phyloP scores from a whole-genome alignment of 2,113 vertebrate species.

The Rousettus leschenaultii region DNA sequence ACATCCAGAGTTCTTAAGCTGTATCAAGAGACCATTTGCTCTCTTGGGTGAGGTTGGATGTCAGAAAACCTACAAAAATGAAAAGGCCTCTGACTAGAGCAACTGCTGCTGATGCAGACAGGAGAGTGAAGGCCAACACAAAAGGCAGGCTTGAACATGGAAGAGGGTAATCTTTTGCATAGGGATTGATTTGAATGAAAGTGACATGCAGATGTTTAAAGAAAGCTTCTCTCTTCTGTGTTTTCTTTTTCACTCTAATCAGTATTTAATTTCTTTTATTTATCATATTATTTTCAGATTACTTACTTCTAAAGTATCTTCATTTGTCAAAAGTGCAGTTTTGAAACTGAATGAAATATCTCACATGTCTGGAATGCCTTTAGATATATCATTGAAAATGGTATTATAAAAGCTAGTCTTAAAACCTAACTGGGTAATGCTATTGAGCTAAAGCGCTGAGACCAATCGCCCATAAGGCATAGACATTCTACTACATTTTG shows the following conservation, averaged over 20 bases:
- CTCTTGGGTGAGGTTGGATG: neutral
- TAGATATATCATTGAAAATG: neutral
- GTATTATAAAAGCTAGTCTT: neutral
- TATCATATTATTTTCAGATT: neutral
- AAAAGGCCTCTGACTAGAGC: neutral
- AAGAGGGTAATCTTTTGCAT: neutral
- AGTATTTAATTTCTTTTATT: neutral
- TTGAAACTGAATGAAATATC: neutral
- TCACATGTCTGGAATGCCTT: neutral
- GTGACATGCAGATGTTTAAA: neutral
- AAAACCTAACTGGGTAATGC: neutral
- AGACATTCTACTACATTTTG: neutral
- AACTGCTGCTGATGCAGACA: neutral
- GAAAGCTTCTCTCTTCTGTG: neutral
- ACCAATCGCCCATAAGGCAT: neutral
- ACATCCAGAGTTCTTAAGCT: neutral
- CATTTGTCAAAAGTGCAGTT: neutral
- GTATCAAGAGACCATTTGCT: neutral
- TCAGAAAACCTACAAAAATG: neutral
- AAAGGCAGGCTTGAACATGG: neutral
- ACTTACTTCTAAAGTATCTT: neutral
- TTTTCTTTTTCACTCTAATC: neutral
- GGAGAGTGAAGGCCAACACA: fast-evolving
- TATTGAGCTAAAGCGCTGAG: neutral
- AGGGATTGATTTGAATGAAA: neutral